phyloP scores from a whole-genome alignment of 2,888 invertebrate genomes.

The Pseudoips prasinana region DNA sequence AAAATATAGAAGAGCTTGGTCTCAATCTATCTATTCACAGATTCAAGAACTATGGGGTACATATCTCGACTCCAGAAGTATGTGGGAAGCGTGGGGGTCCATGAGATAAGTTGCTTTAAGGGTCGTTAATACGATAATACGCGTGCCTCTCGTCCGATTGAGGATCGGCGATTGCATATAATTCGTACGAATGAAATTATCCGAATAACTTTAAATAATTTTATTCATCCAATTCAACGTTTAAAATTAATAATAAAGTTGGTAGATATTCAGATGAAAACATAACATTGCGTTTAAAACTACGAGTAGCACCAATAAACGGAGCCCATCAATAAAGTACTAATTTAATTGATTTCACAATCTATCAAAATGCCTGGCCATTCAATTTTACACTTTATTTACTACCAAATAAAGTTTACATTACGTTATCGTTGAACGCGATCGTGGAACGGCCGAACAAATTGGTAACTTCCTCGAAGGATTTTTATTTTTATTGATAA shows the following conservation, averaged over 20 bases:
- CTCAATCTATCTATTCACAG: too few species aligned
- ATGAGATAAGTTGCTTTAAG: too few species aligned
- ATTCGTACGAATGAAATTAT: too few species aligned
- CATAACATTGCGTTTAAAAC: conserved; percentile 30
- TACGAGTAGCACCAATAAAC: conserved; percentile 40
- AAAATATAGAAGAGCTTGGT: too few species aligned
- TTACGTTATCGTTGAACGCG: conserved; percentile 16
- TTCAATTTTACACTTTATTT: conserved; percentile 10
- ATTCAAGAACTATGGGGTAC: too few species aligned
- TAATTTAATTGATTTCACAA: conserved; percentile 66
- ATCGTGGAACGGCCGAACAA: conserved; percentile 50
- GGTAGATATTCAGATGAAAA: conserved; percentile 17
- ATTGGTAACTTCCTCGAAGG: conserved; percentile 74
- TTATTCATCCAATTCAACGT: background rate
- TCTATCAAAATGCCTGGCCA: conserved; percentile 33
- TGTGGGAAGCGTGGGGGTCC: too few species aligned
- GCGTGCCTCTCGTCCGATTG: too few species aligned
- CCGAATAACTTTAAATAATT: too few species aligned
- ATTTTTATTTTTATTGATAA: conserved; percentile 80
- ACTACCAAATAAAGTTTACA: conserved; percentile 22
- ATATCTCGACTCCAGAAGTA: too few species aligned
- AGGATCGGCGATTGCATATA: too few species aligned
- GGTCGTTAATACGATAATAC: too few species aligned
- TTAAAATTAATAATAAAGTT: conserved; percentile 2
- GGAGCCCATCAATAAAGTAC: conserved; percentile 48